phyloP scores from a whole-genome alignment of 2,888 invertebrate genomes.

The Drosophila bunnanda region DNA sequence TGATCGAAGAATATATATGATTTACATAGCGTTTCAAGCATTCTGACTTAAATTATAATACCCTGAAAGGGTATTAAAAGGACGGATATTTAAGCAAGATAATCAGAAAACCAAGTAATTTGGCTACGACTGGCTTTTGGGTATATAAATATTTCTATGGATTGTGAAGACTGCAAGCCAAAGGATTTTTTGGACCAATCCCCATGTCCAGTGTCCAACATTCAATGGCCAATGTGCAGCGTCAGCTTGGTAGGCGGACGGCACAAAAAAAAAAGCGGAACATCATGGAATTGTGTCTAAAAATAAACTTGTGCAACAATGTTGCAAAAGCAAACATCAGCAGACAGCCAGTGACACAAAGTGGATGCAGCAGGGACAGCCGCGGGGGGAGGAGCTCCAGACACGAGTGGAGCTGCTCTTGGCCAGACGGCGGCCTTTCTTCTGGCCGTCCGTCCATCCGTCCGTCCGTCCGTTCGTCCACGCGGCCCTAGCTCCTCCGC shows the following conservation, averaged over 20 bases:
- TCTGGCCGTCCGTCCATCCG: conserved; percentile 9
- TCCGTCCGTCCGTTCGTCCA: not conserved
- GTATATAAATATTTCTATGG: conserved; percentile 1
- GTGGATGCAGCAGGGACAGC: conserved; percentile 16
- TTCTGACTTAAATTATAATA: too few species aligned
- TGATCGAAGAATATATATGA: too few species aligned
- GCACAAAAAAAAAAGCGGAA: conserved; percentile 45
- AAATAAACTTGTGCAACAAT: conserved; percentile 78
- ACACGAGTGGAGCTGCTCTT: conserved; percentile 39
- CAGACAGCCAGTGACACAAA: conserved; percentile 51
- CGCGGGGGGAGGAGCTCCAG: conserved; percentile 9
- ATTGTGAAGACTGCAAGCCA: not conserved
- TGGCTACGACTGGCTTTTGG: not conserved
- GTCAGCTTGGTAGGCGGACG: conserved; percentile 39
- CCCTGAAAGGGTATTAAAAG: too few species aligned
- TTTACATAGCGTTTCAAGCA: too few species aligned
- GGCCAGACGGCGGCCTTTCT: conserved; percentile 42
- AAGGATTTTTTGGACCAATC: not conserved
- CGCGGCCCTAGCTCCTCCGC: not conserved
- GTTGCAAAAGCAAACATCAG: conserved; percentile 73
- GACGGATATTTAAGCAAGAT: not conserved
- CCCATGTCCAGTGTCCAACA: conserved; percentile 1
- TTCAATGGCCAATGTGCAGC: conserved; percentile 39
- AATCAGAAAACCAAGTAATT: not conserved
- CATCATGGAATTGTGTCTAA: conserved; percentile 75